Base-by-base conservation (phyloP, 2,797 vertebrate species). In the Pipistrellus kuhlii region DNA sequence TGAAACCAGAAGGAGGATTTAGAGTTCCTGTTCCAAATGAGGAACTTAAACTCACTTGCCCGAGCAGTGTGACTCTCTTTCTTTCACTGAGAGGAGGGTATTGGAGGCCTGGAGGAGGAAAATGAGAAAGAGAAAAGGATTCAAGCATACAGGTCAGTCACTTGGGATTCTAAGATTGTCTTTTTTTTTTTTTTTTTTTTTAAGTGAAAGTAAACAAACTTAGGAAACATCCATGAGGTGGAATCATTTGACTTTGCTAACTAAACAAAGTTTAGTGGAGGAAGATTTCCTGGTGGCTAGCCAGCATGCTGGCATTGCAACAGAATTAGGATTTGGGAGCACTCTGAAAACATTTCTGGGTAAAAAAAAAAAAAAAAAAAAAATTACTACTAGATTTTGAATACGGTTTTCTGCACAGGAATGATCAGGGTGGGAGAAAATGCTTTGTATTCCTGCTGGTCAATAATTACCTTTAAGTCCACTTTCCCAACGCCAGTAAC, bases 11-110 rank as follows among this genome's bases (percentile, higher is more conserved):
- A 87, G 73, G 90, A 91, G 27, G 57, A 9, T 30, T 41, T 57
- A 77, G 32, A 77, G 23, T 44, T 77, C 41, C 41, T 55, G 27
- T 73, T 89, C n/a, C 72, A 88, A 64, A 91, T 64, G 80, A 83
- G 72, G 87, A 95, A 80, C 30, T 20, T 35, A 62, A 57, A 59
- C 23, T 59, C 55, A 38, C 64, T 53, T 85, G 55, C 73, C 64
- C 64, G 30, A 77, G 57, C 38, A 27, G 3, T 84, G 46, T 59
- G 44, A 53, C 84, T 69, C 55, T 90, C 59, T 57, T 94, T 90
- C 59, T 57, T 94, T 68, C 15, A 44, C 17, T 21, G 35, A 81
- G 38, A 73, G 88, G 77, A 51, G 17, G 32, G 32, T 21, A 11
- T 62, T 66, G n/a, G 55, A 64, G 82, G 44, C 44, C 38, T 71